These are phyloP conservation scores for Ferdinandea cuprea DNA, from an alignment of 2,888 invertebrate genomes.

Conservation along the genomic window DNA sequence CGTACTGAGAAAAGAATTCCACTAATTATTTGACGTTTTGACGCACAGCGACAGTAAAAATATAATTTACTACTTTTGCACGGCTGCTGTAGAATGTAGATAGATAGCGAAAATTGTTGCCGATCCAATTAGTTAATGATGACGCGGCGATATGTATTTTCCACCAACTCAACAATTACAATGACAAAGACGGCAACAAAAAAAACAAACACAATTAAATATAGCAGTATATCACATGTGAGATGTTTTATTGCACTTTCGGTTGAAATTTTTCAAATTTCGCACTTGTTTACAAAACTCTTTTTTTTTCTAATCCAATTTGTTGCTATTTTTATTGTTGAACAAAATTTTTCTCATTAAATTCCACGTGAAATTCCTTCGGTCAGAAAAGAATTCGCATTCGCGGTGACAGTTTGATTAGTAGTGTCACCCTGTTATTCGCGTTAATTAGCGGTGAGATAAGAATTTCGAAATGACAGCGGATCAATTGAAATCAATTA, in stretches of 20 bases:
- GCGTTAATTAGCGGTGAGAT: conserved; percentile 9
- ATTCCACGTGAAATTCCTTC: conserved; percentile 66
- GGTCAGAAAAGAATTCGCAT: conserved; percentile 45
- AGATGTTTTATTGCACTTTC: conserved; percentile 71
- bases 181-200: too few species aligned
- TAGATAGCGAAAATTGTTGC: conserved; percentile 65
- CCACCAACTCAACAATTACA: conserved; percentile 44
- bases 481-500: conserved; percentile 45
- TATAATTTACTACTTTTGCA: conserved; percentile 60
- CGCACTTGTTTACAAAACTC: conserved; percentile 58
- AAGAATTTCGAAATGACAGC: conserved; percentile 36
- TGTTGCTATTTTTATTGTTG: conserved; percentile 41
- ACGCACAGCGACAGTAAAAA: conserved; percentile 59
- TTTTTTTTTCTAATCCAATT: conserved; percentile 51
- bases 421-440: conserved; percentile 44
- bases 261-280: conserved; percentile 57
- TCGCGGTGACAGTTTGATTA: conserved; percentile 49
- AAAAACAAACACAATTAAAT: conserved; percentile 45
- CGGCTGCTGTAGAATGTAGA: conserved; percentile 59
- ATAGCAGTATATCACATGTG: conserved; percentile 41
- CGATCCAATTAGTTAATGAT: conserved; percentile 71
- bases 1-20: conserved; percentile 37
- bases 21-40: conserved; percentile 58
- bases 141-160: conserved; percentile 50
- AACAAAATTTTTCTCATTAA: conserved; percentile 38